These are phyloP conservation scores for Drosophila bocqueti DNA, from an alignment of 1,140 invertebrate species.

Conservation along the genomic window DNA sequence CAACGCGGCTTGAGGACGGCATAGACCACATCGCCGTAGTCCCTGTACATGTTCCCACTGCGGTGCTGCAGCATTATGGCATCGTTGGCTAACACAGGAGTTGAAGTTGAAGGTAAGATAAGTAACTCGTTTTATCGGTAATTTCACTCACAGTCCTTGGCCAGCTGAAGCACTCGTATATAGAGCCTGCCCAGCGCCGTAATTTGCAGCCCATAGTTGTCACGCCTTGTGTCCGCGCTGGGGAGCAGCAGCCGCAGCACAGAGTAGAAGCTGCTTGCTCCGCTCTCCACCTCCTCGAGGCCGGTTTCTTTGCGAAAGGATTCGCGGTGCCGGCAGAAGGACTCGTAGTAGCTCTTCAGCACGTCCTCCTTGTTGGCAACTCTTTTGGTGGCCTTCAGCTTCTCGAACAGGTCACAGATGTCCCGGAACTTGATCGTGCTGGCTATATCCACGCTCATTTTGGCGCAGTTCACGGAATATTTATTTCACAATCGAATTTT, in stretches of 20 bases:
- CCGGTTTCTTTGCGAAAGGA: slow-evolving; percentile 48
- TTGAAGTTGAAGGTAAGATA: not conserved
- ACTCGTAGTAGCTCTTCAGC: slow-evolving; percentile 71
- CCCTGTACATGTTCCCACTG: slow-evolving; percentile 85
- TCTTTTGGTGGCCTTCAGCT: slow-evolving; percentile 51
- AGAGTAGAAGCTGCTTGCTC: slow-evolving; percentile 88
- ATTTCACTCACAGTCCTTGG: slow-evolving; percentile 85
- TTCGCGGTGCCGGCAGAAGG: slow-evolving; percentile 68
- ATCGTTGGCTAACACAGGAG: slow-evolving; percentile 85
- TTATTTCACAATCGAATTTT: slow-evolving; percentile 38
- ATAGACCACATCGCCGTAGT: slow-evolving; percentile 92
- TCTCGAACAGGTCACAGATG: slow-evolving; percentile 71
- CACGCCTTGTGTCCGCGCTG: slow-evolving; percentile 88
- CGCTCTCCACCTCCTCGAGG: slow-evolving; percentile 41
- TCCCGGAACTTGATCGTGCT: slow-evolving; percentile 74
- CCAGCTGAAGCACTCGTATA: slow-evolving; percentile 89
- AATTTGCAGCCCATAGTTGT: slow-evolving; percentile 89
- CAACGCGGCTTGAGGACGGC: slow-evolving; percentile 89
- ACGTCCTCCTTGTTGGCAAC: slow-evolving; percentile 61
- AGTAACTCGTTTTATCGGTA: not conserved
- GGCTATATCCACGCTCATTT: slow-evolving; percentile 57
- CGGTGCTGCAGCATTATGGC: slow-evolving; percentile 89
- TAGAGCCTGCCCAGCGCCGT: slow-evolving; percentile 88
- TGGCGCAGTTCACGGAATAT: not conserved
- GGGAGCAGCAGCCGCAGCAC: slow-evolving; percentile 91